Evolutionary conservation across 2,113 vertebrate species (phyloP).

Genomic region (Hyperoodon ampullatus): DNA sequence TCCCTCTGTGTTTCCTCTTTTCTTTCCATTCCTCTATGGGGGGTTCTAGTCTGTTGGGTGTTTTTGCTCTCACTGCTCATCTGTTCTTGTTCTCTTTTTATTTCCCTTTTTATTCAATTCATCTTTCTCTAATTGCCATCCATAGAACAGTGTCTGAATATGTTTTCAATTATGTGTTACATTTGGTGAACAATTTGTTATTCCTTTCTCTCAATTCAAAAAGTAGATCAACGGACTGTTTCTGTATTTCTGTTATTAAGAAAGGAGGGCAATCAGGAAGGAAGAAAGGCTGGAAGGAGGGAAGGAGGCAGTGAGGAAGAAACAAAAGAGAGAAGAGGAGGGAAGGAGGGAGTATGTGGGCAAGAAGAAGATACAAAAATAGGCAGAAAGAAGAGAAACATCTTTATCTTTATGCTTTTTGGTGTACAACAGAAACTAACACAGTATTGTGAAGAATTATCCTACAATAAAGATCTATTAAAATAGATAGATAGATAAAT

Average conservation of each 20-base stretch:
- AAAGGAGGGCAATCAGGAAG: not conserved
- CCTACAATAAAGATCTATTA: too few relatives aligned
- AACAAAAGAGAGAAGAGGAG: too few relatives aligned
- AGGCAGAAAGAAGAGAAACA: not conserved
- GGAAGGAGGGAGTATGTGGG: not conserved
- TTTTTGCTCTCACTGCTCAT: not conserved
- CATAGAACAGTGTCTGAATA: not conserved
- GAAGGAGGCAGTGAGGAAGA: not conserved
- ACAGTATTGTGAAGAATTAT: too few relatives aligned
- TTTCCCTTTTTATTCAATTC: not conserved
- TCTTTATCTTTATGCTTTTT: not conserved
- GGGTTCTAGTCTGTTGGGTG: not conserved
- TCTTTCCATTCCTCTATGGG: not conserved
- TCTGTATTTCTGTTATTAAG: not conserved
- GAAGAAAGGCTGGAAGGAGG: too few relatives aligned
- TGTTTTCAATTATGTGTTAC: not conserved
- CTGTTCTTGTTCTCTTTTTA: not conserved
- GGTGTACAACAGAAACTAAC: too few relatives aligned
- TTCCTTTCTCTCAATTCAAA: conserved; percentile 20
- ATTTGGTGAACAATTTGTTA: not conserved
- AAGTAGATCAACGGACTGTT: not conserved
- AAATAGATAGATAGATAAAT: too few relatives aligned
- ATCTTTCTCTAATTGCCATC: not conserved
- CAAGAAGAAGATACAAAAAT: not conserved
- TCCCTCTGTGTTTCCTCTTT: not conserved